These are phyloP conservation scores for Napeogenes inachia DNA, from an alignment of 2,888 invertebrate genomes.

Conservation along the genomic window DNA sequence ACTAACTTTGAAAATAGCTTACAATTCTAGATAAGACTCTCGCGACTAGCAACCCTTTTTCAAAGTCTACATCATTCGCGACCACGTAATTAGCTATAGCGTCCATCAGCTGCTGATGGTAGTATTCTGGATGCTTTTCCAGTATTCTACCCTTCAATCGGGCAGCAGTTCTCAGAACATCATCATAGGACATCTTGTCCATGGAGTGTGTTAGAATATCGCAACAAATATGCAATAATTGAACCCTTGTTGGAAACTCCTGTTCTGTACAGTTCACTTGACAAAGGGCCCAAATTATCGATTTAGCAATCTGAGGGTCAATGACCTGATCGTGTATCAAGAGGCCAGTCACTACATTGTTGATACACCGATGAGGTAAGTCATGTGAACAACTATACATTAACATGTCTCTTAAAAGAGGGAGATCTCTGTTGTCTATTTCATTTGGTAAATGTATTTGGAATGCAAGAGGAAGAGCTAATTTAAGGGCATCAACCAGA, in stretches of 20 bases:
- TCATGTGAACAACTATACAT: slow-evolving; percentile 70
- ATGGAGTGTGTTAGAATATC: slow-evolving; percentile 67
- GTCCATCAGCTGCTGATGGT: slow-evolving; percentile 79
- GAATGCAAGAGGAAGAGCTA: slow-evolving; percentile 82
- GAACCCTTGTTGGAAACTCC: slow-evolving; percentile 57
- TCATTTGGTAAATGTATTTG: slow-evolving; percentile 79
- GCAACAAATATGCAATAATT: slow-evolving; percentile 72
- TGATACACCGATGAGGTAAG: slow-evolving; percentile 70
- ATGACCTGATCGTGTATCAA: slow-evolving; percentile 62
- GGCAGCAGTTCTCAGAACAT: slow-evolving; percentile 70
- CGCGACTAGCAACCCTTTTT: slow-evolving; percentile 66
- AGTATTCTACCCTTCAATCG: slow-evolving; percentile 66
- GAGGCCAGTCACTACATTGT: slow-evolving; percentile 73
- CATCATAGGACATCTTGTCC: slow-evolving; percentile 60
- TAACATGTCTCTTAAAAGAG: slow-evolving; percentile 73
- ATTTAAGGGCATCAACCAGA: slow-evolving; percentile 79
- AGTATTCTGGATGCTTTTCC: slow-evolving; percentile 73
- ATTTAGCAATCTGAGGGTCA: slow-evolving; percentile 67
- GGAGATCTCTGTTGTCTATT: slow-evolving; percentile 73
- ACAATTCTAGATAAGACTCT: slow-evolving; percentile 76
- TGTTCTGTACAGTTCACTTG: slow-evolving; percentile 64
- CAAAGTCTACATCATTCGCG: slow-evolving; percentile 70
- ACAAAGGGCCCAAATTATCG: slow-evolving; percentile 76
- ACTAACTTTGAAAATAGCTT: slow-evolving; percentile 45
- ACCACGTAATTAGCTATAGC: slow-evolving; percentile 72